These are phyloP conservation scores for Catharus fuscescens DNA, from an alignment of 2,113 vertebrate species.

Conservation along the genomic window DNA sequence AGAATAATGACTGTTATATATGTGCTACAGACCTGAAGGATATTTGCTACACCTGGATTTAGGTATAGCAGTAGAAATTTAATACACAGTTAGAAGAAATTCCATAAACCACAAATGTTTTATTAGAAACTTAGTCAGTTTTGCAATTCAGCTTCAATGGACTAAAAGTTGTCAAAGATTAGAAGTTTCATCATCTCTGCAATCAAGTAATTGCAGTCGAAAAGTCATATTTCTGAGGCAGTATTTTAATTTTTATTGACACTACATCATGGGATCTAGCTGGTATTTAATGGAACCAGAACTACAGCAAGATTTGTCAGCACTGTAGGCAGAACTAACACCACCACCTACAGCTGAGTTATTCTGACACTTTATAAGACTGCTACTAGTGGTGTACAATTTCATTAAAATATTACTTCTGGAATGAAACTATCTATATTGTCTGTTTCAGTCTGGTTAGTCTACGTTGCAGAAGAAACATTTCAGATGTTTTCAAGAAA, in stretches of 20 bases:
- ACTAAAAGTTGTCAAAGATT: not conserved
- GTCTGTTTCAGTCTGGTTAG: not conserved
- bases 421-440: not conserved
- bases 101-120: not conserved
- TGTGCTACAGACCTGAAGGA: not conserved
- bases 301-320: not conserved
- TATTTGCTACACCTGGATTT: not conserved
- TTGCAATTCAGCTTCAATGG: not conserved
- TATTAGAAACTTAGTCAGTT: not conserved
- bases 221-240: not conserved
- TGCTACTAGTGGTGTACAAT: not conserved
- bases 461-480: not conserved
- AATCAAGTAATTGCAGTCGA: not conserved
- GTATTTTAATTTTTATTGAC: not conserved
- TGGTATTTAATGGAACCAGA: not conserved
- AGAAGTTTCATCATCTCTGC: not conserved
- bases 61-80: not conserved
- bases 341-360: not conserved
- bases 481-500: not conserved
- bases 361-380: not conserved
- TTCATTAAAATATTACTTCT: not conserved
- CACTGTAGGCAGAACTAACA: not conserved
- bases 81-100: not conserved
- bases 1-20: not conserved
- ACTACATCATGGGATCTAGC: not conserved